Conservation (phyloP, 92 coral and sea anemone genomes). For the Siderastrea siderea region DNA sequence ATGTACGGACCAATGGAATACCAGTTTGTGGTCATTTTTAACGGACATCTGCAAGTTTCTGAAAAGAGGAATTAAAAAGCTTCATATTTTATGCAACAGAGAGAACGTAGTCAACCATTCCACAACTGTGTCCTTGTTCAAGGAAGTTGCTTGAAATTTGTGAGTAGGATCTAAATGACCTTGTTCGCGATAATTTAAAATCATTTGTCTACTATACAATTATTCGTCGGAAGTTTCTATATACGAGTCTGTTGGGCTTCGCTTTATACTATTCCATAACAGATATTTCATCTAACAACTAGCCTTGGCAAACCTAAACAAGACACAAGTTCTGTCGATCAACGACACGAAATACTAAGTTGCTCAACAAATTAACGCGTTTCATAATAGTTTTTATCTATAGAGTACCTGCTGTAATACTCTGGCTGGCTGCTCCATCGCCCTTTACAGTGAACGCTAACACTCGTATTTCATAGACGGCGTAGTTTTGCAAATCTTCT, state of each 20-base stretch:
- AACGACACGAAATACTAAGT: neutral
- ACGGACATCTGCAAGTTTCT: conserved; percentile 91
- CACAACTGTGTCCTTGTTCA: too few species aligned
- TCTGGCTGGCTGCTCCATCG: conserved; percentile 65
- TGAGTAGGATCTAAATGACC: neutral
- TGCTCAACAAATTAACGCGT: neutral
- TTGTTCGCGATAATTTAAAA: neutral
- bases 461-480: conserved; percentile 65
- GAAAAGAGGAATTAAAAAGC: neutral
- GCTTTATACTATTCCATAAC: too few species aligned
- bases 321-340: too few species aligned
- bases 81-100: too few species aligned
- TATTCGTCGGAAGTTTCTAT: too few species aligned
- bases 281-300: too few species aligned
- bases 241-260: too few species aligned
- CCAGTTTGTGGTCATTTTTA: conserved; percentile 75
- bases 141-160: neutral
- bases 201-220: too few species aligned
- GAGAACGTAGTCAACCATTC: too few species aligned
- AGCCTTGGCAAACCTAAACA: too few species aligned
- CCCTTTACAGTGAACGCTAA: conserved; percentile 81
- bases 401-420: conserved; percentile 60
- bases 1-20: conserved; percentile 77
- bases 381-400: too few species aligned
- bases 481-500: conserved; percentile 59